Evolutionary conservation across 2,797 vertebrate species (phyloP), one percentile per base, ranked within the genome.

Genomic region (Clarias platycephalus): DNA sequence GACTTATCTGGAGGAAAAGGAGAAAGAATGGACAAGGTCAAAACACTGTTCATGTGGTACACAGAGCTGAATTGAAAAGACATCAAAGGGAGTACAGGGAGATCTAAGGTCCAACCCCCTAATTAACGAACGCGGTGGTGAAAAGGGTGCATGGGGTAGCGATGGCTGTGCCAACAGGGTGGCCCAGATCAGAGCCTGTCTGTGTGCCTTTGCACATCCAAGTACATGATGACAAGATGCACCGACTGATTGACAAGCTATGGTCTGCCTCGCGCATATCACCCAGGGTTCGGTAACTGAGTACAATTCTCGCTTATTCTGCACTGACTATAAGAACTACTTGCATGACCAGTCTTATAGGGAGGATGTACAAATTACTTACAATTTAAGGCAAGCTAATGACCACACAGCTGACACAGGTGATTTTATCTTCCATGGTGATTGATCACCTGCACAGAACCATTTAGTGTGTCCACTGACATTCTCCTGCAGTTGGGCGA

Each of bases 141-240:
- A 95, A 95, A 95, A 94, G 94, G 92, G 94, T 92, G 94, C 92
- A 92, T 91, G 90, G 94, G 94, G 93, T 92, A 95, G 93, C 91
- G 91, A 92, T 89, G 88, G 92, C 89, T 89, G 90, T 94, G 94
- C 94, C 94, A 95, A 94, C 93, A 91, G 93, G 91, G 93, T 93
- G 93, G 91, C 93, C 89, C 91, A 91, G 92, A 94, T 94, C 93
- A 94, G 93, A 94, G 93, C 92, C 91, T 90, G 92, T 90, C 92
- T 86, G 92, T 92, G 92, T 93, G 90, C 91, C 92, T 91, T 94
- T 92, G 71, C 85, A 89, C 91, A 89, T 92, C 91, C 93, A 91
- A 89, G 90, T 91, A 91, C 91, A 93, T 90, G 92, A 94, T 91
- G 92, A 93, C 93, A 92, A 92, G 88, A 90, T 86, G 84, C 79